Evolutionary conservation across 1,140 invertebrate genomes (phyloP), one percentile per base, ranked within the genome.

Genomic region (Ceratosolen fusciceps): DNA sequence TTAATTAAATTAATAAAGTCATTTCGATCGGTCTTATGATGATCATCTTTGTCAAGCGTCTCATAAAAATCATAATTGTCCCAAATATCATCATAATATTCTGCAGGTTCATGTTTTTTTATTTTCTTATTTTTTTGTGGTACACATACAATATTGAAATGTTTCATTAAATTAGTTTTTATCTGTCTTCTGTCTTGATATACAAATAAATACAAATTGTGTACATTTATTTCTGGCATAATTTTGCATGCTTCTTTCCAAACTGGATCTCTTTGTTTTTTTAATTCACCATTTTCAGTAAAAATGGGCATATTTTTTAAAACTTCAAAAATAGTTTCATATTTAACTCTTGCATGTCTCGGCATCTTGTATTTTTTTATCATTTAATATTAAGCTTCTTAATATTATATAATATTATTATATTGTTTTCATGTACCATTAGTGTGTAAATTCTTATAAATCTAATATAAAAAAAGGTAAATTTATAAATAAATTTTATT

Each of bases 11-110:
- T 68, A 72, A n/a, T 71, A 52, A 54, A 26, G 58, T 49, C 43
- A 26, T 26, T 49, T 34, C 52, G 60, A 37, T 29, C 8, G 16
- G 16, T 19, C 70, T 73, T 62, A 12, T 67, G 34, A 10, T 19
- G 34, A 49, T 43, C 70, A 5, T 65, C 58, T 26, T 26, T 60
- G 62, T 78, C 77, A 34, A 77, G 56, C 26, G 39, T 74, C 39
- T 78, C 73, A 68, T 73, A 77, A 68, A 56, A 74, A 74, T 81
- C 52, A 73, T 73, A 49, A 68, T 77, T 72, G 77, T 81, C 43
- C 76, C 76, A 78, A 26, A 39, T 68, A 47, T 78, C 43, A 43
- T 60, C 26, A 71, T 60, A 60, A 16, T 21, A 65, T 26, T 49
- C 62, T 29, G 54, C 8, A 39, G 39, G n/a, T 67, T 62, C 56